Evolutionary conservation across 2,113 vertebrate genomes (phyloP).

Genomic region (Psilopogon haemacephalus): DNA sequence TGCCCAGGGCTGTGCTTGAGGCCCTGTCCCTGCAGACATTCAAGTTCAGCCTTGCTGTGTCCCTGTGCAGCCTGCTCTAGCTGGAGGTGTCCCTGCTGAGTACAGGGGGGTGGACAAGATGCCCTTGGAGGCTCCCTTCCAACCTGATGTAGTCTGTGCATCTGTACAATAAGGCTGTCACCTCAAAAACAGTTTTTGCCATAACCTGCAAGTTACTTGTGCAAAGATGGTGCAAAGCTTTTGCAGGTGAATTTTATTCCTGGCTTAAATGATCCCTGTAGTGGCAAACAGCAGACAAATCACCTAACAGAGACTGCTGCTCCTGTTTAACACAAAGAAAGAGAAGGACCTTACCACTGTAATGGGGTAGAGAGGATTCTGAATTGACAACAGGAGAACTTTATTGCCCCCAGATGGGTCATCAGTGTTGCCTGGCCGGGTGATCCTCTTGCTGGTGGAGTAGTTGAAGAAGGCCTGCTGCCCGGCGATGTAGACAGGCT

Average conservation of each 20-base stretch:
- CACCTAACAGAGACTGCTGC: neutral
- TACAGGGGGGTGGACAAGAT: no score
- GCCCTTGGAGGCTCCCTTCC: no score
- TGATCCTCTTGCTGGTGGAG: constrained; percentile 95
- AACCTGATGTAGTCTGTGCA: neutral
- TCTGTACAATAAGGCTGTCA: neutral
- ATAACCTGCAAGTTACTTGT: neutral
- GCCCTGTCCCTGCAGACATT: no score
- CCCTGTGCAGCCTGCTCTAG: no score
- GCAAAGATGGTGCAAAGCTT: neutral
- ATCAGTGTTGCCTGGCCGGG: constrained; percentile 87
- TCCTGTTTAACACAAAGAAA: neutral
- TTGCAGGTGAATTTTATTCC: neutral
- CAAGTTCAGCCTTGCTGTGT: no score
- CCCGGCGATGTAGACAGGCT: constrained; percentile 87
- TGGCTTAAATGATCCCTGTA: neutral
- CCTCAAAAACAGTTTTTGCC: neutral
- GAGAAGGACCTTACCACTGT: constrained; percentile 82
- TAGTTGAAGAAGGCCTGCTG: constrained; percentile 95
- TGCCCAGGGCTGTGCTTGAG: no score
- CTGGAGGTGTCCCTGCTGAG: no score
- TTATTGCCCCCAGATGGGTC: constrained; percentile 92
- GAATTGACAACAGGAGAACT: constrained; percentile 90
- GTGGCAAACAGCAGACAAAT: neutral
- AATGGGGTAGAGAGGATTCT: constrained; percentile 95